Percentiles rank a stretch among this genome's conserved stretches.
These are phyloP conservation scores for Masticophis lateralis DNA, from an alignment of 2,797 vertebrate genomes.

Conservation along the genomic window DNA sequence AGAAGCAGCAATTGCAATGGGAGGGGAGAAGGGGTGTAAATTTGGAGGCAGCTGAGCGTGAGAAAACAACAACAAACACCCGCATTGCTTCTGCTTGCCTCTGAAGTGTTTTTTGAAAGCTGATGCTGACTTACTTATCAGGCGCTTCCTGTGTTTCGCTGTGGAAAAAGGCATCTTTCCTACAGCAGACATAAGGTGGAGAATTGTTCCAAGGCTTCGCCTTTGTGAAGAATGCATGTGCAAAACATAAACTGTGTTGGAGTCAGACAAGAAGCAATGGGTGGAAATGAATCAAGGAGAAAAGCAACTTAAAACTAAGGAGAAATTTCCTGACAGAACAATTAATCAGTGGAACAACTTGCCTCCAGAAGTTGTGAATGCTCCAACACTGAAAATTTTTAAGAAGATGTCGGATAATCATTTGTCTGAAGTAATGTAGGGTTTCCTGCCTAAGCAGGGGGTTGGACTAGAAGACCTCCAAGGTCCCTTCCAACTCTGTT, in stretches of 20 bases:
- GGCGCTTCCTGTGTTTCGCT: background rate
- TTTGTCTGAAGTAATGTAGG: too few species aligned
- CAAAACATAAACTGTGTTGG: background rate
- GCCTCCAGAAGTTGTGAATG: too few species aligned
- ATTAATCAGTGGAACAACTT: too few species aligned
- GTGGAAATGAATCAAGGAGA: too few species aligned
- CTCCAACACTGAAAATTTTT: too few species aligned
- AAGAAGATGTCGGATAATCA: too few species aligned
- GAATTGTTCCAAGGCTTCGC: background rate
- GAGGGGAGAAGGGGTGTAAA: background rate
- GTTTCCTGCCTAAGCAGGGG: too few species aligned
- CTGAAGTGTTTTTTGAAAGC: background rate
- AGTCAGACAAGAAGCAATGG: background rate
- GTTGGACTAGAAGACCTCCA: too few species aligned
- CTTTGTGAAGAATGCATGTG: background rate
- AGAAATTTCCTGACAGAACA: too few species aligned
- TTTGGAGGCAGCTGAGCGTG: background rate
- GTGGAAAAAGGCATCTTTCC: background rate
- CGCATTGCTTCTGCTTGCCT: background rate
- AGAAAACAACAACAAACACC: background rate
- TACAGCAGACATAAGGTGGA: background rate
- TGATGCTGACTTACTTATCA: background rate
- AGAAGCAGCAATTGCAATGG: background rate
- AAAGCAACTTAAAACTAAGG: too few species aligned
- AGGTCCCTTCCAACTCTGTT: too few species aligned